A percentile compares a stretch with the other conserved stretches of the same genome.
phyloP scores from a whole-genome alignment of 2,797 vertebrate genomes.

The Typhlichthys subterraneus region DNA sequence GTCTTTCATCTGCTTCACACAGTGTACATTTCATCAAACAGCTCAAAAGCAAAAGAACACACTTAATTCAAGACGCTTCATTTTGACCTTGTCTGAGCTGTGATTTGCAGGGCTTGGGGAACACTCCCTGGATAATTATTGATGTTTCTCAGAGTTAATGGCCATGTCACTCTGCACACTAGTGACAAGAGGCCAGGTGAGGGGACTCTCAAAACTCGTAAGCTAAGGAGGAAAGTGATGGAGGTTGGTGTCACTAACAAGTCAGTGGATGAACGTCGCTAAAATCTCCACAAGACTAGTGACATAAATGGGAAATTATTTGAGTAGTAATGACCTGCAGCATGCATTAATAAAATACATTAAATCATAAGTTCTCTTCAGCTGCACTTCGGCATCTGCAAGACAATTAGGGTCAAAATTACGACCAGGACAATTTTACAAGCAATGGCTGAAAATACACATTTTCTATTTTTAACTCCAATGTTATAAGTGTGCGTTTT shows the following conservation, averaged over 20 bases:
- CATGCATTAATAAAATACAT: no score
- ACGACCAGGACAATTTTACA: background rate
- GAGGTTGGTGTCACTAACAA: background rate
- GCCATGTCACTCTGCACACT: background rate
- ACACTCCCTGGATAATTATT: slow-evolving; percentile 37
- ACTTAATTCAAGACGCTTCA: slow-evolving; percentile 3
- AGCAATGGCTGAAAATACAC: slow-evolving; percentile 16
- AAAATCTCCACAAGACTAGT: no score
- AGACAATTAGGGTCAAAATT: background rate
- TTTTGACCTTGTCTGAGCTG: slow-evolving; percentile 44
- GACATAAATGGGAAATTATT: no score
- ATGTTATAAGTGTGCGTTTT: slow-evolving; percentile 40
- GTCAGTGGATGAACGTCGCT: no score
- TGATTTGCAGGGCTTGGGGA: slow-evolving; percentile 36
- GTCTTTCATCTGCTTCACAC: slow-evolving; percentile 60
- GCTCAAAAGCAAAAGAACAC: slow-evolving; percentile 12
- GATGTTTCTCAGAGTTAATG: slow-evolving; percentile 14
- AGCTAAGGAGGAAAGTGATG: background rate
- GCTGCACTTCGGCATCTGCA: background rate
- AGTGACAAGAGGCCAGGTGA: slow-evolving; percentile 9
- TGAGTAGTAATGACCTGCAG: no score
- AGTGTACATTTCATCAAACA: slow-evolving; percentile 35
- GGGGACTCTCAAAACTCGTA: background rate
- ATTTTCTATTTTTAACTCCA: slow-evolving; percentile 50
- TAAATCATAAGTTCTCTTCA: no score